These are phyloP conservation scores for Zosterops pallidus DNA, from an alignment of 2,113 vertebrate genomes.

Conservation along the genomic window DNA sequence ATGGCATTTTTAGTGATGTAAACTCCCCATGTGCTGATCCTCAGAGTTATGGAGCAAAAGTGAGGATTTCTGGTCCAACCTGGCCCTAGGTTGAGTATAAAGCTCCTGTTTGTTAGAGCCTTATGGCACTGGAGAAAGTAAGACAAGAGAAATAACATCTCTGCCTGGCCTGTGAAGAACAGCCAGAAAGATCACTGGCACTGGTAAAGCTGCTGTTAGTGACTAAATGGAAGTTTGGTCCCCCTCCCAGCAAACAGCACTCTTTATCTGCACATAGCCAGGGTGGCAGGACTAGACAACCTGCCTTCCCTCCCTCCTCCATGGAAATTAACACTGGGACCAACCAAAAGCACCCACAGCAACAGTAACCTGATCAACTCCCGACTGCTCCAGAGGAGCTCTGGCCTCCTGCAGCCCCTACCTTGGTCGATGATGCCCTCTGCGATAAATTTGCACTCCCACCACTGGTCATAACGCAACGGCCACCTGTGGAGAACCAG, in stretches of 20 bases:
- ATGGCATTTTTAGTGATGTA: neutral
- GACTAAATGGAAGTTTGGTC: neutral
- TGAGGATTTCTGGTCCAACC: neutral
- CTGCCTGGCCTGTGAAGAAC: neutral
- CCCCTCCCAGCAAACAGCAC: neutral
- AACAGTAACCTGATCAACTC: neutral
- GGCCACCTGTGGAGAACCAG: constrained; percentile 85
- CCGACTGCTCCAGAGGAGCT: neutral
- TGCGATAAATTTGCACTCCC: constrained; percentile 98
- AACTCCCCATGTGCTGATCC: neutral
- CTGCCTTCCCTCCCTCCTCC: neutral
- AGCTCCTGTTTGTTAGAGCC: neutral
- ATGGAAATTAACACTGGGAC: neutral
- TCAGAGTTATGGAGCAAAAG: neutral
- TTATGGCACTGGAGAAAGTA: neutral
- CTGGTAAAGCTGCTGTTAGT: neutral
- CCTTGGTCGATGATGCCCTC: constrained; percentile 99
- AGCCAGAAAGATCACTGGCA: neutral
- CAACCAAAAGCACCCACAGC: neutral
- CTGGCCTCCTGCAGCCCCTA: constrained; percentile 21
- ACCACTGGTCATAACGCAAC: constrained; percentile 96
- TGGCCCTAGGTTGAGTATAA: neutral
- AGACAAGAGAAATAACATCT: neutral
- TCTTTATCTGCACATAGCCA: neutral
- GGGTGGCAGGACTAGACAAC: neutral